Percentiles rank a stretch among this genome's conserved stretches.
phyloP scores from a whole-genome alignment of 2,888 invertebrate species.

The Lasiommata megera region DNA sequence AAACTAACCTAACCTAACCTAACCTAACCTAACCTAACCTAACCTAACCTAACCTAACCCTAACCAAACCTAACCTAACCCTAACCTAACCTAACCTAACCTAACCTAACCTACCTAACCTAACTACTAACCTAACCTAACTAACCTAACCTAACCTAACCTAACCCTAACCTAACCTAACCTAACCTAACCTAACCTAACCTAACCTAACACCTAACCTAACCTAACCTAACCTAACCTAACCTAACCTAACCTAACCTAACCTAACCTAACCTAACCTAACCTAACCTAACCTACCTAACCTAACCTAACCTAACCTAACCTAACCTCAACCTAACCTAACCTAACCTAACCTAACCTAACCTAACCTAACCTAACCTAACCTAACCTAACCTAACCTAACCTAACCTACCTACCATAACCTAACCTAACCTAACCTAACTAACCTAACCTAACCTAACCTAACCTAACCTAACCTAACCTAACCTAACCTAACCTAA shows the following conservation, averaged over 20 bases:
- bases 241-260: constrained; percentile 10
- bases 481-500: constrained; percentile 12
- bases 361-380: constrained; percentile 7
- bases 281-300: constrained; percentile 11
- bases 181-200: constrained; percentile 9
- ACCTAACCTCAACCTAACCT: constrained; percentile 14
- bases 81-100: constrained; percentile 10
- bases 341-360: background rate
- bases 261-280: constrained; percentile 10
- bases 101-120: constrained; percentile 8
- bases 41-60: background rate
- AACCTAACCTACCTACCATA: constrained; percentile 18
- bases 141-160: constrained; percentile 8
- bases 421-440: constrained; percentile 25
- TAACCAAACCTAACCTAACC: background rate
- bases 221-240: constrained; percentile 1
- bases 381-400: constrained; percentile 10
- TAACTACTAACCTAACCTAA: background rate
- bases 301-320: constrained; percentile 9
- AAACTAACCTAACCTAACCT: background rate
- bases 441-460: constrained; percentile 22
- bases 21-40: background rate
- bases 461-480: constrained; percentile 12
- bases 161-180: constrained; percentile 8
- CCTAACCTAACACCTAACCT: background rate